Evolutionary conservation across 2,888 invertebrate species (phyloP).

Genomic region (Phoronis australis): DNA sequence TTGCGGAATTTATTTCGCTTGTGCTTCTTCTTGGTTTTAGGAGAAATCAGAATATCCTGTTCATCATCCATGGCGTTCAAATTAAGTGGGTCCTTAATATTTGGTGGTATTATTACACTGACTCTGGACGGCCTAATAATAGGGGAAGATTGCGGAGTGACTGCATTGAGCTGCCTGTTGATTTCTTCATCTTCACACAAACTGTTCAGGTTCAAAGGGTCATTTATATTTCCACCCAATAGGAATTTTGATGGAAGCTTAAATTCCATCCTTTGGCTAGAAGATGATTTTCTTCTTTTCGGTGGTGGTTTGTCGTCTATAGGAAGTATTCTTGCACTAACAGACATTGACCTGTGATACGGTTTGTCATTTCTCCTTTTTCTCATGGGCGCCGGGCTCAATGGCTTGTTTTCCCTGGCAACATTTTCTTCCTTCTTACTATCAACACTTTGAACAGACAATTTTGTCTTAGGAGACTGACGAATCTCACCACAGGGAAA

Average conservation of each 20-base stretch:
- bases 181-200: slow-evolving; percentile 59
- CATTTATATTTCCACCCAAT: slow-evolving; percentile 89
- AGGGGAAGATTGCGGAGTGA: slow-evolving; percentile 88
- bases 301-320: too few relatives aligned
- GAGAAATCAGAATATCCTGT: slow-evolving; percentile 15
- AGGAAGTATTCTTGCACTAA: too few relatives aligned
- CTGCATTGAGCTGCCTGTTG: slow-evolving; percentile 62
- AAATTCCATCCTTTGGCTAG: too few relatives aligned
- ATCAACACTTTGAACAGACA: too few relatives aligned
- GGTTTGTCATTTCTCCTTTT: too few relatives aligned
- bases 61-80: slow-evolving; percentile 55
- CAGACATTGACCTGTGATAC: too few relatives aligned
- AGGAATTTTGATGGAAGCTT: slow-evolving; percentile 89
- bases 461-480: too few relatives aligned
- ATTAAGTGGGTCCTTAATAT: slow-evolving; percentile 87
- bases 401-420: too few relatives aligned
- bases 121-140: slow-evolving; percentile 78
- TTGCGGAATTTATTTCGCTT: slow-evolving; percentile 15
- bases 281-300: too few relatives aligned
- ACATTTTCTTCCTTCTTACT: too few relatives aligned
- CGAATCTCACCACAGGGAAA: slow-evolving; percentile 56
- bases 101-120: slow-evolving; percentile 86
- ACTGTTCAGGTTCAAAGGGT: slow-evolving; percentile 89
- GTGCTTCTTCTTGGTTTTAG: slow-evolving; percentile 24
- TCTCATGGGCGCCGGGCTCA: too few relatives aligned